Percentiles rank a stretch among this genome's conserved stretches.
Evolutionary conservation across 2,888 invertebrate species (phyloP).

Genomic region (Nasonovia ribisnigri): DNA sequence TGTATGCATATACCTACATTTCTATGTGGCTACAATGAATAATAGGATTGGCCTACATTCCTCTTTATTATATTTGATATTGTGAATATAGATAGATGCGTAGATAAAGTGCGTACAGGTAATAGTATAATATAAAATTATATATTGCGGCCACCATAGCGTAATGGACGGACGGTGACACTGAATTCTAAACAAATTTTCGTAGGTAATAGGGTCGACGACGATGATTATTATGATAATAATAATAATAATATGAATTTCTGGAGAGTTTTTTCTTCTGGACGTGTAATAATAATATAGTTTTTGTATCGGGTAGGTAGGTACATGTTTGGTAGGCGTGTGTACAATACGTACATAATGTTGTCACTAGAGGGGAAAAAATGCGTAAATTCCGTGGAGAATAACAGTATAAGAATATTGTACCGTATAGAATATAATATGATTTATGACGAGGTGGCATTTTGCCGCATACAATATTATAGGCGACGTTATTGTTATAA

Average conservation of each 20-base stretch:
- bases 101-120: not conserved
- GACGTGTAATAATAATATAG: not conserved
- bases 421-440: not conserved
- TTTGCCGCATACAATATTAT: not conserved
- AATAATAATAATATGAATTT: not conserved
- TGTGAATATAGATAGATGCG: not conserved
- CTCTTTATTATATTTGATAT: not conserved
- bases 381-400: not conserved
- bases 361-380: not conserved
- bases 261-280: not conserved
- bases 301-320: not conserved
- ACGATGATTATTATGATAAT: not conserved
- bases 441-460: not conserved
- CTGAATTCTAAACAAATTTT: not conserved
- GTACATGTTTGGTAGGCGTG: not conserved
- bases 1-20: not conserved
- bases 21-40: not conserved
- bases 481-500: not conserved
- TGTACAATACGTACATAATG: not conserved
- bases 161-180: not conserved
- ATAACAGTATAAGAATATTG: not conserved
- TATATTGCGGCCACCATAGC: not conserved
- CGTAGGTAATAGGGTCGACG: not conserved
- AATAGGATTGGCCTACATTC: not conserved
- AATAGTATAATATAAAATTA: not conserved